Evolutionary conservation across 2,888 invertebrate species (phyloP).

Genomic region (Capitulum mitella): DNA sequence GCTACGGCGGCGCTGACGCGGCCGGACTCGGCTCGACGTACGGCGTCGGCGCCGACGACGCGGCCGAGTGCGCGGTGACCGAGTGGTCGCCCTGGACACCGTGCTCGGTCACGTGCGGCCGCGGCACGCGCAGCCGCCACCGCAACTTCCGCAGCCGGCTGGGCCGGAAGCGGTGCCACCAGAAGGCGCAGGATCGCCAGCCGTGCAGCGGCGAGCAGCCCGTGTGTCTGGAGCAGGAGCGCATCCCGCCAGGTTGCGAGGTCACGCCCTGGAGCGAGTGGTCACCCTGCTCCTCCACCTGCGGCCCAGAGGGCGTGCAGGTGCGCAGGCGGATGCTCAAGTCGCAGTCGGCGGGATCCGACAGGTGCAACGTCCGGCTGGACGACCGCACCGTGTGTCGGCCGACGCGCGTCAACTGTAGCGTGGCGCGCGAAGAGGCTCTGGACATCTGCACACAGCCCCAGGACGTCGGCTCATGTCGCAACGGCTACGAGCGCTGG

Average conservation of each 20-base stretch:
- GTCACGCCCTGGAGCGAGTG: slow-evolving; percentile 69
- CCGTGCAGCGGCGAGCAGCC: slow-evolving; percentile 41
- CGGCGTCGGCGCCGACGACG: slow-evolving; percentile 61
- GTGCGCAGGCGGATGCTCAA: slow-evolving; percentile 51
- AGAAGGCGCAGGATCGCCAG: slow-evolving; percentile 41
- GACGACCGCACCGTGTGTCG: not conserved
- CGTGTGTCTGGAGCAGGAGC: slow-evolving; percentile 40
- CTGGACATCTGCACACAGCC: slow-evolving; percentile 33
- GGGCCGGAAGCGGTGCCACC: slow-evolving; percentile 40
- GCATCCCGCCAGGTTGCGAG: slow-evolving; percentile 50
- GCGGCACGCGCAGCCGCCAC: slow-evolving; percentile 54
- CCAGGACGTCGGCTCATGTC: slow-evolving; percentile 38
- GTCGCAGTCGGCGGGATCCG: not conserved
- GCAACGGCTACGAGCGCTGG: slow-evolving; percentile 39
- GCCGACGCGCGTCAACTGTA: not conserved
- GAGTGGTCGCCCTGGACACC: slow-evolving; percentile 46
- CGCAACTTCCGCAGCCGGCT: slow-evolving; percentile 54
- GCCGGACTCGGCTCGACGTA: too few relatives aligned
- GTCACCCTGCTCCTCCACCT: slow-evolving; percentile 70
- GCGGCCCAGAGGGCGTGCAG: slow-evolving; percentile 63
- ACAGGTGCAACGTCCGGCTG: slow-evolving; percentile 22
- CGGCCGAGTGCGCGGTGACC: slow-evolving; percentile 49
- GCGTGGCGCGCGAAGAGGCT: not conserved
- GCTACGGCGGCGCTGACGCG: too few relatives aligned
- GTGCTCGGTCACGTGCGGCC: slow-evolving; percentile 48